Conservation (phyloP, 2,113 vertebrate species). For the Mungos mungo region DNA sequence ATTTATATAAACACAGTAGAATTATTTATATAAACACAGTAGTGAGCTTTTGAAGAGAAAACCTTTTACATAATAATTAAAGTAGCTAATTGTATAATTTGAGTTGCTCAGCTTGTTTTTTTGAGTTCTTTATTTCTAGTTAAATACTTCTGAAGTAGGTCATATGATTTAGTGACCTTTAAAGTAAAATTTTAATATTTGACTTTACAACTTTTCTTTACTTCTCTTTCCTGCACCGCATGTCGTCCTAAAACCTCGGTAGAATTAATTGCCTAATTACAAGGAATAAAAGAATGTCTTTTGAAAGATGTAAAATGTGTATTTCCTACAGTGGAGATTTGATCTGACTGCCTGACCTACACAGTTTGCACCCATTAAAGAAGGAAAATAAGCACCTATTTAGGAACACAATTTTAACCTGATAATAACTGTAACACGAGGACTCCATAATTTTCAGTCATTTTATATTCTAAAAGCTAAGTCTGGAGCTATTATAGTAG, state of each 20-base stretch:
- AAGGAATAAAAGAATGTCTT: constrained; percentile 45
- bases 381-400: constrained; percentile 57
- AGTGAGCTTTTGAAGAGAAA: background rate
- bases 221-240: background rate
- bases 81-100: background rate
- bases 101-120: background rate
- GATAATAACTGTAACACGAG: constrained; percentile 47
- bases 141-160: background rate
- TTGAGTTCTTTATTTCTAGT: background rate
- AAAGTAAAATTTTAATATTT: constrained; percentile 55
- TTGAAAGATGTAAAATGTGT: constrained; percentile 60
- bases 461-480: constrained; percentile 43
- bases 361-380: constrained; percentile 48
- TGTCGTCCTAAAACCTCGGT: constrained; percentile 41
- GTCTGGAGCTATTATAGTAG: background rate
- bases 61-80: background rate
- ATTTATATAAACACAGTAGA: background rate
- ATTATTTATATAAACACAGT: background rate
- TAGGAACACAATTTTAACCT: constrained; percentile 57
- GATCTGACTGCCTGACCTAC: constrained; percentile 40
- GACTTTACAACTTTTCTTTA: constrained; percentile 54
- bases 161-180: constrained; percentile 35
- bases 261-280: constrained; percentile 75
- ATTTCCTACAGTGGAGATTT: constrained; percentile 57
- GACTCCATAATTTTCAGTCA: constrained; percentile 45